A percentile compares a stretch with the other conserved stretches of the same genome.
Conservation (phyloP, 2,888 invertebrate species). For the Rhogogaster chlorosoma region DNA sequence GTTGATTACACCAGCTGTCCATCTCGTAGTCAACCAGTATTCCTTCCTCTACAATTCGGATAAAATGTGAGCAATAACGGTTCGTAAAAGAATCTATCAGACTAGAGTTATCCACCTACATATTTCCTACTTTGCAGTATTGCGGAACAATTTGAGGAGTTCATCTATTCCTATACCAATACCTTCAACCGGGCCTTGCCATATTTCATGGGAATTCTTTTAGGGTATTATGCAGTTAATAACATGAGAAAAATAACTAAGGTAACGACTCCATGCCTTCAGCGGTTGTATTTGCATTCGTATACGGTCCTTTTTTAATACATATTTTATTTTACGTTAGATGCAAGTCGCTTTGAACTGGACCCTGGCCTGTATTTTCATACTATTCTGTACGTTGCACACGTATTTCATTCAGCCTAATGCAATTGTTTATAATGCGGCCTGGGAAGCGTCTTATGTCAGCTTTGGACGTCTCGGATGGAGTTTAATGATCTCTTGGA, state of each 20-base stretch:
- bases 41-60: constrained; percentile 66
- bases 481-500: constrained; percentile 78
- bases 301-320: background rate
- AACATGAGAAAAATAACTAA: constrained; percentile 3
- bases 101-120: background rate
- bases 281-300: background rate
- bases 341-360: background rate
- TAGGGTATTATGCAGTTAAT: constrained; percentile 51
- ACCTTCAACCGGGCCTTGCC: constrained; percentile 55
- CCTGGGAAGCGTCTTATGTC: constrained; percentile 76
- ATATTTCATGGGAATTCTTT: constrained; percentile 58
- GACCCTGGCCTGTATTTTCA: background rate
- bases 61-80: background rate
- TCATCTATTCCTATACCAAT: constrained; percentile 51
- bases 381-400: background rate
- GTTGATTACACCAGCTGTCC: constrained; percentile 67
- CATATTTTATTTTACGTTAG: constrained; percentile 48
- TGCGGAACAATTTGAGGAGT: background rate
- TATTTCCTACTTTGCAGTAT: background rate
- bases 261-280: background rate
- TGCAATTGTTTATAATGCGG: constrained; percentile 69
- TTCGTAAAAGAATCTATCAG: background rate
- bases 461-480: constrained; percentile 77
- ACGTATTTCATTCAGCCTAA: constrained; percentile 53
- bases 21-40: constrained; percentile 75